A percentile compares a stretch with the other conserved stretches of the same genome.
phyloP scores from a whole-genome alignment of 1,140 invertebrate species.

The Drosophila nikananu region DNA sequence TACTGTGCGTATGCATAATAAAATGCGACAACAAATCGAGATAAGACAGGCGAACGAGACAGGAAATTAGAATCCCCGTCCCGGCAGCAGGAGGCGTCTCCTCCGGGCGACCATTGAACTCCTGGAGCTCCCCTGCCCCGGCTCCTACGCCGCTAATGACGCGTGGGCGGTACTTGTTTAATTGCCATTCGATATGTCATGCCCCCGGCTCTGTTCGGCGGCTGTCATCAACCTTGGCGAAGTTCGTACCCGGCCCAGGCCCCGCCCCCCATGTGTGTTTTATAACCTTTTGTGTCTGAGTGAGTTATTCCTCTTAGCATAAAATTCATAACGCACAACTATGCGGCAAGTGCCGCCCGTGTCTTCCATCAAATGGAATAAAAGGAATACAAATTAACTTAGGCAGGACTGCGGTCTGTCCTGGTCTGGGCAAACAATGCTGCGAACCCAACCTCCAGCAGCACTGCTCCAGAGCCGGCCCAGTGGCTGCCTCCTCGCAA shows the following conservation, averaged over 20 bases:
- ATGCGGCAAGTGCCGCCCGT: conserved; percentile 47
- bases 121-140: not conserved
- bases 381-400: conserved; percentile 82
- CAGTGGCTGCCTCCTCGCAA: conserved; percentile 47
- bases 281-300: conserved; percentile 80
- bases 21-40: conserved; percentile 70
- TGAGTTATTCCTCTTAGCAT: conserved; percentile 75
- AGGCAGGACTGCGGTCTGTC: conserved; percentile 57
- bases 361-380: conserved; percentile 73
- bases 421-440: conserved; percentile 39
- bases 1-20: conserved; percentile 78
- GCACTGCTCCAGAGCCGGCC: not conserved
- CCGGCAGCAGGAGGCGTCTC: conserved; percentile 39
- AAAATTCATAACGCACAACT: conserved; percentile 74
- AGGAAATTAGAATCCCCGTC: conserved; percentile 64
- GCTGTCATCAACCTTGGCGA: conserved; percentile 74
- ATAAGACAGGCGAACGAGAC: conserved; percentile 76
- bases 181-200: conserved; percentile 77
- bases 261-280: conserved; percentile 51
- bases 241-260: not conserved
- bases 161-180: conserved; percentile 66
- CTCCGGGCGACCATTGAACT: conserved; percentile 54
- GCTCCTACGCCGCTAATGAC: conserved; percentile 47
- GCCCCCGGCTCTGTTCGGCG: conserved; percentile 19
- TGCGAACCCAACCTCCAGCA: not conserved